Evolutionary conservation across 2,113 vertebrate genomes (phyloP).

Genomic region (Elachura formosa): DNA sequence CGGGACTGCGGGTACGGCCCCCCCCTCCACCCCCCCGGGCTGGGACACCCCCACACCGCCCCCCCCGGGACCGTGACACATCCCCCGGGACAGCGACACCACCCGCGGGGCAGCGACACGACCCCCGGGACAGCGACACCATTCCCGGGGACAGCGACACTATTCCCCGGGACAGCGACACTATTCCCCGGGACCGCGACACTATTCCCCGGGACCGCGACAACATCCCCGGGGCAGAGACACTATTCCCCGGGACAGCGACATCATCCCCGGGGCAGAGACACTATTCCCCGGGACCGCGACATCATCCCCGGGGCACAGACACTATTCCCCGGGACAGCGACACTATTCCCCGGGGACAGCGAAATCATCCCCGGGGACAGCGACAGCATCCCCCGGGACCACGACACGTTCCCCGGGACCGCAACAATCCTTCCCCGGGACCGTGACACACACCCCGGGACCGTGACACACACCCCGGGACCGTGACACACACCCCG

Average conservation of each 20-base stretch:
- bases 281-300: background rate
- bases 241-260: background rate
- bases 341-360: accelerated
- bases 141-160: background rate
- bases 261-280: constrained; percentile 14
- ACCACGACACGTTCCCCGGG: too few species aligned
- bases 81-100: background rate
- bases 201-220: background rate
- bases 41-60: background rate
- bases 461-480: background rate
- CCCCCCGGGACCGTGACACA: too few species aligned
- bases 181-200: background rate
- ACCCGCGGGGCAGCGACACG: background rate
- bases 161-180: too few species aligned
- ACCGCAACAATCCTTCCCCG: background rate
- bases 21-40: background rate
- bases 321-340: background rate
- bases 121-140: background rate
- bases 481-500: too few species aligned
- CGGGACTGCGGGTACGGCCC: background rate
- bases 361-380: too few species aligned
- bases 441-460: constrained; percentile 12
- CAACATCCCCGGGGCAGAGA: background rate
- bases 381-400: too few species aligned
- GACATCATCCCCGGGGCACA: accelerated